Base-by-base conservation (phyloP, 2,797 vertebrate genomes). In the Spinus pinus region DNA sequence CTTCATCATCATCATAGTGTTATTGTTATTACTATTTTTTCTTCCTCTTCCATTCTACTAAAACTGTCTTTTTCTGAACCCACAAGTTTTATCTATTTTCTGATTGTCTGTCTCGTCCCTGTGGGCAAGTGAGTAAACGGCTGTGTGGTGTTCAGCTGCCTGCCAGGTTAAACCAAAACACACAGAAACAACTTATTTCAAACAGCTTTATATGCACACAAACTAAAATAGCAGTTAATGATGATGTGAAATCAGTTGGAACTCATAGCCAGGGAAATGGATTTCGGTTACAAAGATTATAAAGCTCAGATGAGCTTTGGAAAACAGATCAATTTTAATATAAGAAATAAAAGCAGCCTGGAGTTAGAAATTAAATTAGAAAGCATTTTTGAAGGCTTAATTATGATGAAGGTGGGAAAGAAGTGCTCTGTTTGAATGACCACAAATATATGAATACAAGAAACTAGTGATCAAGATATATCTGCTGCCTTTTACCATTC, bases 191-290 rank as follows among this genome's bases (percentile, higher is more conserved):
- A 44, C 20, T 85, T 67, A 69, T 17, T 27, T 89, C 53, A 86
- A 86, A 61, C 7, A 74, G 50, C 64, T 73, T 96, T 90, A 92
- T 51, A 70, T 53, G 66, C 56, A 88, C 33, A 77, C 31, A 69
- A 70, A 44, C 81, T 62, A 92, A 96, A 69, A 78, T 20, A 83
- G 41, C 57, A 88, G 46, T 82, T 86, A 93, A 93, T 51, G 60
- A 64, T 85, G 80, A 78, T 73, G 28, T 50, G 65, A 95, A 93
- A 74, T 64, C 79, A 87, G 50, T 9, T 64, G n/a, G 46, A 90
- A 94, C 44, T 66, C 46, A 91, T 31, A 77, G 30, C 22, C 42
- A 65, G 28, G 60, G 71, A 79, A 95, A 86, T 42, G 3, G 58
- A 54, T 67, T 57, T 85, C 25, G 16, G 35, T 50, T 88, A 41